Evolutionary conservation across 2,797 vertebrate species (phyloP).

Genomic region (Liasis olivaceus): DNA sequence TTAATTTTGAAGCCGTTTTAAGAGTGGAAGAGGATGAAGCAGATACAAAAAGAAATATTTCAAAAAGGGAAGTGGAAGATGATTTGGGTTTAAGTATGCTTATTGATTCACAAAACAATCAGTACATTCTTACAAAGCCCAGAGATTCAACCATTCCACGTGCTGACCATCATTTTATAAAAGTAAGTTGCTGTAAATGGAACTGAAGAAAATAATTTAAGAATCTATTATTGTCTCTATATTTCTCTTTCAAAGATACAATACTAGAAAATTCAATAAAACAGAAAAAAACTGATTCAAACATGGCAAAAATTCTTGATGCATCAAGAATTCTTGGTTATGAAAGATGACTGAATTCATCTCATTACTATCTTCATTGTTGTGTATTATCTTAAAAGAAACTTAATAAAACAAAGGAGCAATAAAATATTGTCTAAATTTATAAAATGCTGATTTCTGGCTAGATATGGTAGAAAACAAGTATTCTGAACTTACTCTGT

Average conservation of each 20-base stretch:
- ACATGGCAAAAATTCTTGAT: not conserved
- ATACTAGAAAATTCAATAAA: not conserved
- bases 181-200: slow-evolving; percentile 71
- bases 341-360: not conserved
- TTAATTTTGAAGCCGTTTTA: slow-evolving; percentile 94
- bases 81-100: slow-evolving; percentile 95
- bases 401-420: not conserved
- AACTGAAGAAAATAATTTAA: not conserved
- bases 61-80: slow-evolving; percentile 84
- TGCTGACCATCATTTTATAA: slow-evolving; percentile 95
- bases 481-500: not conserved
- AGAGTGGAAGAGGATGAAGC: slow-evolving; percentile 93
- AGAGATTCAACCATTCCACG: slow-evolving; percentile 94
- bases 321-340: not conserved
- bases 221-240: not conserved
- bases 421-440: not conserved
- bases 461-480: not conserved
- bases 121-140: slow-evolving; percentile 95
- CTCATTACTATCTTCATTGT: not conserved
- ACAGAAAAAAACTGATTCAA: not conserved
- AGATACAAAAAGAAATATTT: slow-evolving; percentile 84
- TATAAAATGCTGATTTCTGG: not conserved
- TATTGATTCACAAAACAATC: slow-evolving; percentile 98
- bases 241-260: not conserved
- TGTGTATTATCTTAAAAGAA: not conserved